These are phyloP conservation scores for Parapsyche elsis DNA, from an alignment of 1,140 invertebrate genomes.

Conservation along the genomic window DNA sequence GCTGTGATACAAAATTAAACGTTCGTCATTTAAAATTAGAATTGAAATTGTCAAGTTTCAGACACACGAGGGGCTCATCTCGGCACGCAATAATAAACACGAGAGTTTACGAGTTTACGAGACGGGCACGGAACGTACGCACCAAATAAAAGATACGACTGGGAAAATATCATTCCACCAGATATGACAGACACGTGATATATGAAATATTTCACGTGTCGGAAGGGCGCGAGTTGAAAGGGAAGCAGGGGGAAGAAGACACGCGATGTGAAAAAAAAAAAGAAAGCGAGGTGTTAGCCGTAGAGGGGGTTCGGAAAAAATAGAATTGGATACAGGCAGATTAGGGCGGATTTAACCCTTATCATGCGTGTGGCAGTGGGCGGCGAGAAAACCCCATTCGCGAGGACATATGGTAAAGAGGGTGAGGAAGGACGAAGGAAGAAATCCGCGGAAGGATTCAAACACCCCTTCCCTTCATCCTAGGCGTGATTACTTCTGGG, in stretches of 20 bases:
- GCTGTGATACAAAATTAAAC: no score
- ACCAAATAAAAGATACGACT: constrained; percentile 9
- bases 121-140: background rate
- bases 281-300: background rate
- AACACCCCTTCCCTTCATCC: background rate
- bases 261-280: background rate
- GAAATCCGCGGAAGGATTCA: constrained; percentile 15
- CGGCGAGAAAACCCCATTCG: constrained; percentile 1
- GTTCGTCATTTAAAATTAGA: no score
- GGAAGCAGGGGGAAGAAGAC: background rate
- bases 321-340: constrained; percentile 37
- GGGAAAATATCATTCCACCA: constrained; percentile 28
- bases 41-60: no score
- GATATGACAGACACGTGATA: constrained; percentile 33
- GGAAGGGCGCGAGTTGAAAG: background rate
- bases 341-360: constrained; percentile 42
- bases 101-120: background rate
- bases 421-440: background rate
- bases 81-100: background rate
- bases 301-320: background rate
- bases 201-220: constrained; percentile 35
- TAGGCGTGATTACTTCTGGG: constrained; percentile 47
- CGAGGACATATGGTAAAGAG: background rate
- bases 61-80: no score
- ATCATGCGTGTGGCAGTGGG: constrained; percentile 9